A percentile compares a stretch with the other conserved stretches of the same genome.
phyloP scores from a whole-genome alignment of 2,888 invertebrate genomes.

The Cerceris rybyensis region DNA sequence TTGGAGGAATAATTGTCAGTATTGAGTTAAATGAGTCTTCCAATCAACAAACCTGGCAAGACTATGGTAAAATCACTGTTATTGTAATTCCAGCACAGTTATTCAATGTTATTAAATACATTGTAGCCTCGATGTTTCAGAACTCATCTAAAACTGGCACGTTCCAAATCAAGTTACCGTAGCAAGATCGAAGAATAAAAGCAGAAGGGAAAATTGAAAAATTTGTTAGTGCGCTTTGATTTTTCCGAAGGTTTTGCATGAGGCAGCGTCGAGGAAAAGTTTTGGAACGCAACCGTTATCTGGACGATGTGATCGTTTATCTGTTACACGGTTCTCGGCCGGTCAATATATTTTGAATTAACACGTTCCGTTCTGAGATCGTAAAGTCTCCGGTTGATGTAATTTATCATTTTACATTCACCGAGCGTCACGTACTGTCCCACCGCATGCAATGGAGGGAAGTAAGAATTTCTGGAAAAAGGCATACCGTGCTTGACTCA shows the following conservation, averaged over 20 bases:
- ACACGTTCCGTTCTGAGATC: conserved; percentile 40
- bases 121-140: too few relatives aligned
- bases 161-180: too few relatives aligned
- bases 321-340: not conserved
- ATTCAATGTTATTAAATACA: too few relatives aligned
- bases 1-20: too few relatives aligned
- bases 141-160: too few relatives aligned
- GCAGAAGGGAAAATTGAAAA: too few relatives aligned
- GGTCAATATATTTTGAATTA: conserved; percentile 51
- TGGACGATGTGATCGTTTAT: conserved; percentile 32
- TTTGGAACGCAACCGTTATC: conserved; percentile 24
- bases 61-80: too few relatives aligned
- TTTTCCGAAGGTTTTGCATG: not conserved
- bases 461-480: conserved; percentile 16
- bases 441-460: conserved; percentile 1
- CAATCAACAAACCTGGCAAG: too few relatives aligned
- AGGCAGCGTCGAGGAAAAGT: conserved; percentile 7
- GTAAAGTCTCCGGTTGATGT: conserved; percentile 34
- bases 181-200: too few relatives aligned
- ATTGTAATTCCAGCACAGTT: too few relatives aligned
- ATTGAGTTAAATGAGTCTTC: too few relatives aligned
- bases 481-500: not conserved
- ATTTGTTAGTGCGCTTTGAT: not conserved
- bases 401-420: conserved; percentile 42
- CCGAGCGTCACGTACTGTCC: not conserved